Percentiles rank a stretch among this genome's conserved stretches.
Conservation (phyloP, 2,797 vertebrate species). For the Luscinia megarhynchos region DNA sequence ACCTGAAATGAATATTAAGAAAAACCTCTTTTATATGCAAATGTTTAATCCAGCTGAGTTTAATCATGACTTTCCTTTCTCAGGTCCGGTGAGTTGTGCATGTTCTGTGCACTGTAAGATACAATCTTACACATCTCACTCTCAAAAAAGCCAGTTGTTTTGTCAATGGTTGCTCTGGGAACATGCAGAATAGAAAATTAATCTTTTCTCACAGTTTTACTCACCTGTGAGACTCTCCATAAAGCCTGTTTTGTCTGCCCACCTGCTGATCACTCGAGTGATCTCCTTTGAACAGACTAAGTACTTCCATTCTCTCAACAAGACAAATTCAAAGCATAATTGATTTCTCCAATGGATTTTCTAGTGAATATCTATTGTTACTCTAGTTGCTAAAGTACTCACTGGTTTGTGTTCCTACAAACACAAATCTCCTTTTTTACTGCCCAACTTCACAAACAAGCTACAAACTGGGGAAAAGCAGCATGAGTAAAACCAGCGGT, state of each 20-base stretch:
- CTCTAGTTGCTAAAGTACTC: slow-evolving; percentile 29
- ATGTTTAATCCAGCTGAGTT: slow-evolving; percentile 30
- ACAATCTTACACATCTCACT: background rate
- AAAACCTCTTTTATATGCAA: slow-evolving; percentile 67
- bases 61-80: slow-evolving; percentile 45
- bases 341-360: slow-evolving; percentile 69
- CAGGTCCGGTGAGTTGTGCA: slow-evolving; percentile 5
- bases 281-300: background rate
- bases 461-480: background rate
- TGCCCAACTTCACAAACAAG: background rate
- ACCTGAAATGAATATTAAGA: slow-evolving; percentile 64
- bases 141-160: background rate
- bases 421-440: slow-evolving; percentile 36
- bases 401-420: slow-evolving; percentile 50
- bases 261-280: slow-evolving; percentile 23
- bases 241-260: slow-evolving; percentile 34
- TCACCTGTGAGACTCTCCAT: slow-evolving; percentile 15
- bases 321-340: slow-evolving; percentile 52
- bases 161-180: slow-evolving; percentile 47
- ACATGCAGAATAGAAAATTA: background rate
- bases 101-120: background rate
- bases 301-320: slow-evolving; percentile 37
- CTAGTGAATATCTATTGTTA: slow-evolving; percentile 57
- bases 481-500: background rate
- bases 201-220: slow-evolving; percentile 32